A percentile compares a stretch with the other conserved stretches of the same genome.
Evolutionary conservation across 2,888 invertebrate species (phyloP).

Genomic region (Slavum lentiscoides): DNA sequence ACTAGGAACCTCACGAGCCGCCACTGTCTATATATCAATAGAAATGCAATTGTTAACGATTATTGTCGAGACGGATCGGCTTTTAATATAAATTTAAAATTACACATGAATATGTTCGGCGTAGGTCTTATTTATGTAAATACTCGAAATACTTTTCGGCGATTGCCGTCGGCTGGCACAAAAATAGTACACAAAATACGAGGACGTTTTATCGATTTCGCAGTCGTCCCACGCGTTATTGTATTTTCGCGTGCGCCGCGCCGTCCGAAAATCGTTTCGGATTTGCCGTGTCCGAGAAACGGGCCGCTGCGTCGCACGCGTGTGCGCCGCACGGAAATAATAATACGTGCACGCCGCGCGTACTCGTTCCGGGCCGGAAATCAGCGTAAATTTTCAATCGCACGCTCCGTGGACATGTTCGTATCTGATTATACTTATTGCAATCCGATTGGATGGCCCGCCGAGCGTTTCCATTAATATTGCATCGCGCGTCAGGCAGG

Average conservation of each 20-base stretch:
- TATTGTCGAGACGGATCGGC: no score
- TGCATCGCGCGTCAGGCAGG: neutral
- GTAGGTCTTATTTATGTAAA: no score
- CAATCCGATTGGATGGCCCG: neutral
- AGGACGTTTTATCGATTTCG: neutral
- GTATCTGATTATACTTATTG: neutral
- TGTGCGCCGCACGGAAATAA: neutral
- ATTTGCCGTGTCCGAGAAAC: neutral
- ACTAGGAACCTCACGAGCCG: no score
- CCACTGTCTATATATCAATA: no score
- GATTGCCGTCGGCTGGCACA: no score
- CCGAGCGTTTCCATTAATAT: neutral
- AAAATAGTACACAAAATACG: no score
- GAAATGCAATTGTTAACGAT: no score
- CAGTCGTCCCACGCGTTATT: neutral
- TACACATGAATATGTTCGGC: no score
- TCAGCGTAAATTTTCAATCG: conserved; percentile 5
- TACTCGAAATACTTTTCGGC: no score
- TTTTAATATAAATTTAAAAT: no score
- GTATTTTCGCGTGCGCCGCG: neutral
- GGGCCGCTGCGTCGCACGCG: neutral
- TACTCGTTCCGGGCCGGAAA: conserved; percentile 30
- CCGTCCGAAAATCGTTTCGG: neutral
- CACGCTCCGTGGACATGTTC: neutral
- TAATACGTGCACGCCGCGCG: neutral